phyloP scores from a whole-genome alignment of 1,140 invertebrate genomes.

The Dendroctonus ponderosae region DNA sequence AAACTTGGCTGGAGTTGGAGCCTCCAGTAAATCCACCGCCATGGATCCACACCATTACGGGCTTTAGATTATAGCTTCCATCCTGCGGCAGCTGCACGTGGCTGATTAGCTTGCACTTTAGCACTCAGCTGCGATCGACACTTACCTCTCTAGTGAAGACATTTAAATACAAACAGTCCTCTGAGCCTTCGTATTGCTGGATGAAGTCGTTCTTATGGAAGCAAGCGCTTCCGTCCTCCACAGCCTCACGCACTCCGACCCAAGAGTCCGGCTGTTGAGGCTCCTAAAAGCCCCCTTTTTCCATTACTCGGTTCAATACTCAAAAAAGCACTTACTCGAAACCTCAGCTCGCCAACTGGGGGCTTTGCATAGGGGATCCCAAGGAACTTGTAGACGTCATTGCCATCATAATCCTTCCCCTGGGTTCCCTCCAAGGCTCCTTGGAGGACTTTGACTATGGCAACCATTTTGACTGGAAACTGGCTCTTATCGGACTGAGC shows the following conservation, averaged over 20 bases:
- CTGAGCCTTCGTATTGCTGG: conserved; percentile 26
- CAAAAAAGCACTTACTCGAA: conserved; percentile 34
- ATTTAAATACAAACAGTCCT: conserved; percentile 40
- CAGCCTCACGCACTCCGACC: conserved; percentile 51
- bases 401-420: conserved; percentile 22
- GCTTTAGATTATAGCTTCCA: conserved; percentile 33
- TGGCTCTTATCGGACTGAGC: neutral
- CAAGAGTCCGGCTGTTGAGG: conserved; percentile 52
- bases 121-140: neutral
- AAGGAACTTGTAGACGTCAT: conserved; percentile 30
- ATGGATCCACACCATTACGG: conserved; percentile 69
- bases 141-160: conserved; percentile 31
- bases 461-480: conserved; percentile 7
- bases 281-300: conserved; percentile 50
- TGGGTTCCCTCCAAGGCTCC: conserved; percentile 15
- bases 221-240: conserved; percentile 50
- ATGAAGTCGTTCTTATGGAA: conserved; percentile 27
- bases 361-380: conserved; percentile 43
- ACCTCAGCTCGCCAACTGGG: conserved; percentile 38
- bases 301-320: neutral
- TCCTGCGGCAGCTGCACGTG: neutral
- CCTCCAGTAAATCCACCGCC: conserved; percentile 62
- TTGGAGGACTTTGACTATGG: conserved; percentile 21
- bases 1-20: conserved; percentile 55
- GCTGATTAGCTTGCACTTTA: neutral